Evolutionary conservation across 2,888 invertebrate species (phyloP).

Genomic region (Caenorhabditis parvicauda): DNA sequence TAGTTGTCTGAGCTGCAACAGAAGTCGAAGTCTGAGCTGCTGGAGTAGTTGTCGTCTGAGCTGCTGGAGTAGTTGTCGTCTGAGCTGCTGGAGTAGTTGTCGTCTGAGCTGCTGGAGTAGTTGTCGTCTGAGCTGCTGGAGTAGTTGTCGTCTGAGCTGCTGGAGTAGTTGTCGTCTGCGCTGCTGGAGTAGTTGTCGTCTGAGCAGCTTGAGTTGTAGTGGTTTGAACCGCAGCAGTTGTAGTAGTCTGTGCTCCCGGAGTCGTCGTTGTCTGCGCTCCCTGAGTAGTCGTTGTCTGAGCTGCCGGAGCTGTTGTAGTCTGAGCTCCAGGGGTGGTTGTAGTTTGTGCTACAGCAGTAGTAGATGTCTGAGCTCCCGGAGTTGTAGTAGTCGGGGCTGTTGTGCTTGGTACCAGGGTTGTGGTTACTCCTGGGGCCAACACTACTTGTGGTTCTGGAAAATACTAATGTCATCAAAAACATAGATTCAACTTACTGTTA

Average conservation of each 20-base stretch:
- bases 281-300: not conserved
- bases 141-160: slow-evolving; percentile 6
- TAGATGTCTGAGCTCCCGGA: not conserved
- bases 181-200: not conserved
- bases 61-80: not conserved
- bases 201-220: slow-evolving; percentile 1
- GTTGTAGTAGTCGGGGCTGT: slow-evolving; percentile 3
- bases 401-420: slow-evolving; percentile 7
- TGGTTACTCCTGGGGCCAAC: slow-evolving; percentile 19
- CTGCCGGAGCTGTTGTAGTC: not conserved
- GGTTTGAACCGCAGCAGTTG: slow-evolving; percentile 1
- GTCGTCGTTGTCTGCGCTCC: not conserved
- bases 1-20: slow-evolving; percentile 3
- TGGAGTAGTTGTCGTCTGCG: slow-evolving; percentile 6
- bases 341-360: not conserved
- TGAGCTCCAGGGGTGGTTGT: not conserved
- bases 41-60: not conserved
- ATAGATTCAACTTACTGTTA: slow-evolving; percentile 10
- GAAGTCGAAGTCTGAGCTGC: not conserved
- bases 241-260: not conserved
- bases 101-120: slow-evolving; percentile 1
- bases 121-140: not conserved
- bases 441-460: slow-evolving; percentile 24
- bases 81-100: not conserved
- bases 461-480: not conserved